A percentile compares a stretch with the other conserved stretches of the same genome.
phyloP scores from a whole-genome alignment of 2,113 vertebrate genomes.

The Bubo bubo region DNA sequence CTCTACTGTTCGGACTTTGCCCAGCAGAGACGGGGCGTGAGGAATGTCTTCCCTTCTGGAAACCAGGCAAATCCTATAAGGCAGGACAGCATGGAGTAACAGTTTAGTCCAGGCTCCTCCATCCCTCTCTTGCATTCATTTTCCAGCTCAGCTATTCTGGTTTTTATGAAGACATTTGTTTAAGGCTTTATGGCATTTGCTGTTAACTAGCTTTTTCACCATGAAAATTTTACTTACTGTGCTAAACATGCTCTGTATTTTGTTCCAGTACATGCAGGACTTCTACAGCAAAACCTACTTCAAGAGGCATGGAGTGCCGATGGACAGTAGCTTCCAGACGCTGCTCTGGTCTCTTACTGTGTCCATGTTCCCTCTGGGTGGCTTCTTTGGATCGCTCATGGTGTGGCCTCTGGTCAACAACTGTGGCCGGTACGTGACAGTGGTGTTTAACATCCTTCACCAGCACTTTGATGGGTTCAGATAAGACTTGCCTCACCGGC shows the following conservation, averaged over 20 bases:
- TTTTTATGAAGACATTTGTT: background rate
- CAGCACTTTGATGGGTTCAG: background rate
- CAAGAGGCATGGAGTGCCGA: slow-evolving; percentile 6
- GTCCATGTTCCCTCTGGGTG: slow-evolving; percentile 92
- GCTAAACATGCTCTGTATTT: background rate
- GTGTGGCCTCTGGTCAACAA: slow-evolving; percentile 87
- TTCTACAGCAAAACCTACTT: slow-evolving; percentile 86
- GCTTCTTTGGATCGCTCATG: slow-evolving; percentile 89
- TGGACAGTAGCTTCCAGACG: slow-evolving; percentile 62
- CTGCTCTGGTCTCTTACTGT: slow-evolving; percentile 92
- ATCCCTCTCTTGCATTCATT: background rate
- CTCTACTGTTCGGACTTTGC: fast-evolving
- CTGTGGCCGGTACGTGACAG: slow-evolving; percentile 82
- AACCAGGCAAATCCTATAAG: fast-evolving
- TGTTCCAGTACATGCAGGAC: slow-evolving; percentile 81
- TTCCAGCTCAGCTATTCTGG: fast-evolving
- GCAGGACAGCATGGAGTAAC: background rate
- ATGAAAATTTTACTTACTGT: fast-evolving
- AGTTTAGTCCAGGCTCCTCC: background rate
- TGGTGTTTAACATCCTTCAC: fast-evolving
- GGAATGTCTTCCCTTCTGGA: background rate
- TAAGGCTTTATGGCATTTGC: background rate
- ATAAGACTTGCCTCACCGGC: fast-evolving
- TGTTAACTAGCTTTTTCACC: background rate
- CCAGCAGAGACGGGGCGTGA: fast-evolving